Conservation (phyloP, 37 sponge, comb jelly and placozoan genomes). For the Agelas oroides region DNA sequence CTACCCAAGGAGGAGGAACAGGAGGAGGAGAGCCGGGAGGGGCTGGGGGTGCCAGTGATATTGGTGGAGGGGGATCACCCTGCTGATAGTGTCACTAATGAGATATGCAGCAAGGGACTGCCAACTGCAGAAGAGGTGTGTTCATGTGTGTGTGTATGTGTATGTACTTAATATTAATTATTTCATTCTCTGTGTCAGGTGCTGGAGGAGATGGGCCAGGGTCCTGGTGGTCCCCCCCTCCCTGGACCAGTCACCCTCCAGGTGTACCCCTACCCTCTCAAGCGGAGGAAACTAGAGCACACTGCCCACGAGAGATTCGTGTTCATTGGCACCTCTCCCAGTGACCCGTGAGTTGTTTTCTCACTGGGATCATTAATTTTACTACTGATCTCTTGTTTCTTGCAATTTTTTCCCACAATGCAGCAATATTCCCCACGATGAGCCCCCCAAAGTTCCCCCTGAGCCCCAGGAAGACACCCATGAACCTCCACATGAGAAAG, state of each 20-base stretch:
- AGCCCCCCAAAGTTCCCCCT: not conserved
- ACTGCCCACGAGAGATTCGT: conserved; percentile 31
- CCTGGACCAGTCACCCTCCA: conserved; percentile 78
- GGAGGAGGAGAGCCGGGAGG: conserved; percentile 73
- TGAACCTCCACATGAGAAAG: not conserved
- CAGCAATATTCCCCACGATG: not conserved
- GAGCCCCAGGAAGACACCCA: not conserved
- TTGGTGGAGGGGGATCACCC: conserved; percentile 32
- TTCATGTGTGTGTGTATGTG: not conserved
- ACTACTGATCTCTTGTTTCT: no score
- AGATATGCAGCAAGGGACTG: conserved; percentile 52
- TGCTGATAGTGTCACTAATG: conserved; percentile 30
- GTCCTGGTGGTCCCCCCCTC: conserved; percentile 87
- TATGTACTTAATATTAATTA: not conserved
- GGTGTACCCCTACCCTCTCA: conserved; percentile 75
- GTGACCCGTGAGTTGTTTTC: conserved; percentile 89
- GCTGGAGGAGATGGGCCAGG: conserved; percentile 84
- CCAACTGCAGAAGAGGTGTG: conserved; percentile 76
- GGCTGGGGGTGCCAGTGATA: conserved; percentile 86
- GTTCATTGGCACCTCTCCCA: conserved; percentile 77
- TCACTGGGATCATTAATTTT: no score
- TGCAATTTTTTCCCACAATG: no score
- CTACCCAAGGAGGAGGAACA: not conserved
- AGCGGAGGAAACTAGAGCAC: conserved; percentile 41
- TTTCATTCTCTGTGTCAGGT: conserved; percentile 24